These are phyloP conservation scores for Acanthiza pusilla DNA, from an alignment of 2,797 vertebrate species.

Conservation along the genomic window DNA sequence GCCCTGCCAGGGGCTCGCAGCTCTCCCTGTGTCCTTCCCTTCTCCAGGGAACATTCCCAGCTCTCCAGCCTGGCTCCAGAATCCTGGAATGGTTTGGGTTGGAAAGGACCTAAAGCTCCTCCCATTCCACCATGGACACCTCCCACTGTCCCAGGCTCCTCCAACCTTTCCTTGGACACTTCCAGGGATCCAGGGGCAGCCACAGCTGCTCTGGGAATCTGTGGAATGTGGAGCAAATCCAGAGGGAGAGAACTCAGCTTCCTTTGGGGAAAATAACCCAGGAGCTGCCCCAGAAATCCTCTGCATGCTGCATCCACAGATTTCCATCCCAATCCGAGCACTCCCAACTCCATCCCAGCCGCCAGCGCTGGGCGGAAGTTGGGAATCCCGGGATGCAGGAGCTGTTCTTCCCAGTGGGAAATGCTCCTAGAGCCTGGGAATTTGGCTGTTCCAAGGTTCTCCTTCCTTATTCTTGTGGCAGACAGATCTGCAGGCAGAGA, in stretches of 20 bases:
- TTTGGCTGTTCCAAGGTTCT: not conserved
- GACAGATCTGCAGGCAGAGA: not conserved
- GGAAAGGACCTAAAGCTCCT: too few relatives aligned
- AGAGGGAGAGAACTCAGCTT: not conserved
- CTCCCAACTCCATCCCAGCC: not conserved
- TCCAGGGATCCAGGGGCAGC: not conserved
- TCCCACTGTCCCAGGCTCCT: too few relatives aligned
- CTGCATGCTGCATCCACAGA: not conserved
- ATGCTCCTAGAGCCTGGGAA: fast-evolving
- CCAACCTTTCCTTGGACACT: not conserved
- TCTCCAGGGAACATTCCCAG: too few relatives aligned
- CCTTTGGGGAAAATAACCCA: not conserved
- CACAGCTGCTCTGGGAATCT: not conserved
- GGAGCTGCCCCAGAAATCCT: too few relatives aligned
- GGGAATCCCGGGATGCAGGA: not conserved
- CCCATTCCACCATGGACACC: too few relatives aligned
- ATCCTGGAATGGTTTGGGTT: too few relatives aligned
- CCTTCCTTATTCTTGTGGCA: not conserved
- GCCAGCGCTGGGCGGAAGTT: not conserved
- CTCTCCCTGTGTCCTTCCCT: too few relatives aligned
- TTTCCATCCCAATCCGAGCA: fast-evolving
- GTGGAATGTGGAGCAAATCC: not conserved
- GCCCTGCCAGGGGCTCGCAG: too few relatives aligned
- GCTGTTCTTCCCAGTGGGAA: not conserved
- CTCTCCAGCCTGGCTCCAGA: too few relatives aligned